phyloP scores from a whole-genome alignment of 2,797 vertebrate genomes.

The Notamacropus eugenii region DNA sequence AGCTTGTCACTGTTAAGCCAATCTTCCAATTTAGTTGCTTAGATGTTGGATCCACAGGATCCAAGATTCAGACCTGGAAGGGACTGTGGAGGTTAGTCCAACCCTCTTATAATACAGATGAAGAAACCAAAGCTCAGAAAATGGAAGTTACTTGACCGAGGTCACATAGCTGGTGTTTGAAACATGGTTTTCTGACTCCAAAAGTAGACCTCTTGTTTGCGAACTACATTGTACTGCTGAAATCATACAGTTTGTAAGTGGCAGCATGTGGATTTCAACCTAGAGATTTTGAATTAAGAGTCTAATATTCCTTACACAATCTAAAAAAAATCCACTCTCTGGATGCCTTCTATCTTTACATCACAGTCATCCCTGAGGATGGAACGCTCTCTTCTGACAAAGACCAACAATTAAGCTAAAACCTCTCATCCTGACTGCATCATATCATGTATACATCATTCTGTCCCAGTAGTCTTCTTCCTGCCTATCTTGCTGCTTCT shows the following conservation, averaged over 20 bases:
- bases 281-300: background rate
- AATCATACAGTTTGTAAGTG: background rate
- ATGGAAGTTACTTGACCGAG: background rate
- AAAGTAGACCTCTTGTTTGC: background rate
- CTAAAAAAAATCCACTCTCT: background rate
- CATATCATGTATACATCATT: background rate
- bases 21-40: background rate
- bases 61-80: background rate
- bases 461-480: background rate
- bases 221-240: background rate
- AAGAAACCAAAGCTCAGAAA: background rate
- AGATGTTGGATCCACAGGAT: background rate
- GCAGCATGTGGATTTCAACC: background rate
- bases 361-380: background rate
- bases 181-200: background rate
- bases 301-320: background rate
- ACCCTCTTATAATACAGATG: background rate
- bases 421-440: background rate
- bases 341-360: background rate
- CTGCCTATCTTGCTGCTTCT: background rate
- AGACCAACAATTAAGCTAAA: background rate
- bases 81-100: background rate
- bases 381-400: background rate
- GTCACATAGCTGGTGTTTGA: background rate
- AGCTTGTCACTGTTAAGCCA: background rate